Evolutionary conservation across 2,888 invertebrate genomes (phyloP), one percentile per base, ranked within the genome.

Genomic region (Anodontia alba): DNA sequence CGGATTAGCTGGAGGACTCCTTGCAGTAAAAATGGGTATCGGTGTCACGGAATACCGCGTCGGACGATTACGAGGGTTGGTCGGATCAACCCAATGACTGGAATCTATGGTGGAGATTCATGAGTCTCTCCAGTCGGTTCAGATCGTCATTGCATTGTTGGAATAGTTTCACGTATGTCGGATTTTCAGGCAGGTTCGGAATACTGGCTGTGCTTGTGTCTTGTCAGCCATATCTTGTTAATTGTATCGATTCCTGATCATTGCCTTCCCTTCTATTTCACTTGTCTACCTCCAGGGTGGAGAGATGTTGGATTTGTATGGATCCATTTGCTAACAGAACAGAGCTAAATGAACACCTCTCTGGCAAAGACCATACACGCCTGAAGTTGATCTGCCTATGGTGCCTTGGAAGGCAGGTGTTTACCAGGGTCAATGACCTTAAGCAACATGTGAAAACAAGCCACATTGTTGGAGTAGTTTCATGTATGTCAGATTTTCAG

Each of bases 371-470:
- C n/a, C n/a, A n/a, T n/a, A n/a, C n/a, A n/a, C n/a, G n/a, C n/a
- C n/a, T n/a, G n/a, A n/a, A n/a, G n/a, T n/a, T n/a, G n/a, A n/a
- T n/a, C n/a, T n/a, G n/a, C n/a, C n/a, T n/a, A n/a, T 80, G 80
- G 80, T 76, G 80, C 20, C 26, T 17, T 12, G 73, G 68, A 33
- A 49, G 33, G 38, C 42, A 38, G 10, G 76, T 70, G 0, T 80
- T 73, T 62, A 80, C 80, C 0, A 72, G 73, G 43, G 42, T 80
- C 1, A 26, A 36, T 7, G 76, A 80, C 31, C 46, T 76, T 10
- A 68, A 73, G 26, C 57, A 73, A 0, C 77, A 77, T n/a, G 62
- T 77, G 0, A 54, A 42, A 3, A 33, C 62, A 1, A 43, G 10
- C 0, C 80, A 81, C 33, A 29, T n/a, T n/a, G n/a, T n/a, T n/a